Percentiles rank a stretch among this genome's conserved stretches.
Evolutionary conservation across 2,888 invertebrate species (phyloP).

Genomic region (Cordylochernes scorpioides): DNA sequence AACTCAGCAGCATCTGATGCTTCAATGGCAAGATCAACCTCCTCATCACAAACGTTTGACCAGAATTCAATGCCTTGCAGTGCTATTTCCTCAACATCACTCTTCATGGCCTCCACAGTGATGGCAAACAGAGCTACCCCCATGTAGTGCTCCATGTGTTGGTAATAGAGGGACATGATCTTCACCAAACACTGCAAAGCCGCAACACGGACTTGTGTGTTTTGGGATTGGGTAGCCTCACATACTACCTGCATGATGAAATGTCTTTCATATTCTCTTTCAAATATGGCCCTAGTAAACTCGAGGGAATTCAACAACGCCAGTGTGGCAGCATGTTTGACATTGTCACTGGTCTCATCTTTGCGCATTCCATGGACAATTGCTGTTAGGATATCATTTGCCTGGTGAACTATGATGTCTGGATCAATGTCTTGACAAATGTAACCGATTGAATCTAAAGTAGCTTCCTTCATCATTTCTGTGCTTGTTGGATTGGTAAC

Average conservation of each 20-base stretch:
- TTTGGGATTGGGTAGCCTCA: conserved; percentile 58
- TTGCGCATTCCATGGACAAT: conserved; percentile 96
- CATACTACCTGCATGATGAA: conserved; percentile 99
- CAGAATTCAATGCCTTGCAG: conserved; percentile 99
- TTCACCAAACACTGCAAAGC: conserved; percentile 93
- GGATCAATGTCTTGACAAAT: conserved; percentile 93
- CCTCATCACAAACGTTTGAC: conserved; percentile 98
- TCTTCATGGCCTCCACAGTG: conserved; percentile 92
- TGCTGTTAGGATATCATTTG: conserved; percentile 88
- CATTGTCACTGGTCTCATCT: conserved; percentile 65
- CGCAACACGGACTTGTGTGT: conserved; percentile 50
- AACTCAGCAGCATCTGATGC: conserved; percentile 75
- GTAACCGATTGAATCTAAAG: conserved; percentile 90
- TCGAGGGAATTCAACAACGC: conserved; percentile 89
- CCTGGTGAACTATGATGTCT: conserved; percentile 64
- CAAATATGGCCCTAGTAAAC: conserved; percentile 94
- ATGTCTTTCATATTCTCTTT: conserved; percentile 83
- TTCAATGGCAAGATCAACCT: conserved; percentile 79
- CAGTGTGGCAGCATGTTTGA: conserved; percentile 80
- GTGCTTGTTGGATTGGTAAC: conserved; percentile 51
- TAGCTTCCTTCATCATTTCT: conserved; percentile 84
- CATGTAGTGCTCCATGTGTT: conserved; percentile 99
- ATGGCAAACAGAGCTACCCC: conserved; percentile 89
- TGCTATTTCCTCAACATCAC: conserved; percentile 77
- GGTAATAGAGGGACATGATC: conserved; percentile 91